These are phyloP conservation scores for Megaceryle torquata DNA, from an alignment of 2,113 vertebrate genomes.

Conservation along the genomic window DNA sequence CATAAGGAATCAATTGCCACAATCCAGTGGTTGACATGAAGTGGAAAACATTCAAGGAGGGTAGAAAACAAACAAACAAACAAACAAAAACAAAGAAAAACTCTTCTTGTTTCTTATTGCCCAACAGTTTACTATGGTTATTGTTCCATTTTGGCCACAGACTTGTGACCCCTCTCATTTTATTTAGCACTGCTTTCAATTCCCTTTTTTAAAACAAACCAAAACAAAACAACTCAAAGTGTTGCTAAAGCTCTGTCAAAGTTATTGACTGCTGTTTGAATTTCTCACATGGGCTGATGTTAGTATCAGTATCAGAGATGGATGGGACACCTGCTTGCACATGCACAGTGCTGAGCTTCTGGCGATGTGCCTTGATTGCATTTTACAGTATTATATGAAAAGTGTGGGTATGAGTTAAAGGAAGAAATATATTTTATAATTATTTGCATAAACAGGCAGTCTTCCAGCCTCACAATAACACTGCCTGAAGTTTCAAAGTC, in stretches of 20 bases:
- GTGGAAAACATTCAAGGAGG: conserved; percentile 66
- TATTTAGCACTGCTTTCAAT: conserved; percentile 54
- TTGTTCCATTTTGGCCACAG: conserved; percentile 62
- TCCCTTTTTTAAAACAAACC: conserved; percentile 53
- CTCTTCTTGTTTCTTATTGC: conserved; percentile 54
- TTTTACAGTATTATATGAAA: neutral
- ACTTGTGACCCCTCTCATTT: conserved; percentile 57
- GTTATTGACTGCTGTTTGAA: conserved; percentile 37
- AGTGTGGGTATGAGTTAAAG: neutral
- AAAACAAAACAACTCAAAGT: conserved; percentile 44
- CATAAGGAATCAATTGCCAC: conserved; percentile 62
- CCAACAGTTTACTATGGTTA: conserved; percentile 66
- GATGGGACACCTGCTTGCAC: neutral
- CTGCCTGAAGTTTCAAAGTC: neutral
- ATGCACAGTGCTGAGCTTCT: neutral
- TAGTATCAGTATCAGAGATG: neutral
- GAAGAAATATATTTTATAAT: neutral
- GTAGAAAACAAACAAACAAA: conserved; percentile 44
- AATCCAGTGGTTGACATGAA: conserved; percentile 59
- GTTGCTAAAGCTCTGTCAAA: conserved; percentile 52
- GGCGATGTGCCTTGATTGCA: accelerated
- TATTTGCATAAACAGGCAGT: neutral
- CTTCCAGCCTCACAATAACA: neutral
- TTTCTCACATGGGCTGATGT: neutral
- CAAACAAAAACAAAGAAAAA: conserved; percentile 8